Evolutionary conservation across 92 coral and sea anemone species (phyloP).

Genomic region (Zoanthus gigantus): DNA sequence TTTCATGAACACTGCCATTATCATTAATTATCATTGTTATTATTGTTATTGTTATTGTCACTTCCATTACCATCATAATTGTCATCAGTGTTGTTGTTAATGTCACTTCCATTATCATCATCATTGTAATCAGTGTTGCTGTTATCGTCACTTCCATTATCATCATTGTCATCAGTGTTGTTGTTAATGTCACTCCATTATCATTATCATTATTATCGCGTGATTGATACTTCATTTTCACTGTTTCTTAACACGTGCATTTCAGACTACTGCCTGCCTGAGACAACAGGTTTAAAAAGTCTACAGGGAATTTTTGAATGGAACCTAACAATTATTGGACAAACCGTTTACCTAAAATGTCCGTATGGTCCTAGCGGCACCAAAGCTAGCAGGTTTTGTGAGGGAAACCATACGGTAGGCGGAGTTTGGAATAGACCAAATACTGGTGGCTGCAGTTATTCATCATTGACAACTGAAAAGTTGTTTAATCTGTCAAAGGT

Average conservation of each 20-base stretch:
- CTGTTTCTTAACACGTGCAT: not conserved
- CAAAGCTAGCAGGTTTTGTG: slow-evolving; percentile 69
- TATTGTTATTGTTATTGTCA: too few relatives aligned
- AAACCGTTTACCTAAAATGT: slow-evolving; percentile 48
- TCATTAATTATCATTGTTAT: too few relatives aligned
- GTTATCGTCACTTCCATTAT: too few relatives aligned
- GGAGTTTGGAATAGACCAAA: slow-evolving; percentile 70
- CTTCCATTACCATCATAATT: too few relatives aligned
- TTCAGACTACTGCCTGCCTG: slow-evolving; percentile 66
- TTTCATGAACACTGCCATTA: too few relatives aligned
- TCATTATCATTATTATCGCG: too few relatives aligned
- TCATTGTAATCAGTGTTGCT: too few relatives aligned
- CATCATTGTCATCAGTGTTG: too few relatives aligned
- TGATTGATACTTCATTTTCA: too few relatives aligned
- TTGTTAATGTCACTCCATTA: too few relatives aligned
- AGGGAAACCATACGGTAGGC: slow-evolving; percentile 67
- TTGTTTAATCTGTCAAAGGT: slow-evolving; percentile 70
- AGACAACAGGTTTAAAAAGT: slow-evolving; percentile 64
- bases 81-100: too few relatives aligned
- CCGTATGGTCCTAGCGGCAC: slow-evolving; percentile 65
- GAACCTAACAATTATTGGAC: slow-evolving; percentile 61
- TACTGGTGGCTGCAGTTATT: slow-evolving; percentile 59
- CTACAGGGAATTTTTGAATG: slow-evolving; percentile 70
- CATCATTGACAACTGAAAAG: slow-evolving; percentile 64
- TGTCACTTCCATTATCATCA: too few relatives aligned